These are phyloP conservation scores for Cyanoderma ruficeps DNA, from an alignment of 2,113 vertebrate species.

Conservation along the genomic window DNA sequence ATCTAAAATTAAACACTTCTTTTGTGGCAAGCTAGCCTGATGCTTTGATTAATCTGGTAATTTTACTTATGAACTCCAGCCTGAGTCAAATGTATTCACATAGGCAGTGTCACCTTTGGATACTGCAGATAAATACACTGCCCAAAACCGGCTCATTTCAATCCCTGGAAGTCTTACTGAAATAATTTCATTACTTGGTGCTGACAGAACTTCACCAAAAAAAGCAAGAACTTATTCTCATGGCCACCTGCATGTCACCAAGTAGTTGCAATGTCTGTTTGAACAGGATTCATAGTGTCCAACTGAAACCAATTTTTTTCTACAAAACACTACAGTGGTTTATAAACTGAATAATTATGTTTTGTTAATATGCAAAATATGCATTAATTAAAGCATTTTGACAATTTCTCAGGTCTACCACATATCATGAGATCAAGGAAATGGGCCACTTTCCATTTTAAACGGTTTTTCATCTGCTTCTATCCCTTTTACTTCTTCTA, in stretches of 20 bases:
- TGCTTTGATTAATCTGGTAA: neutral
- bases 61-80: slow-evolving; percentile 78
- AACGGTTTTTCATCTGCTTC: neutral
- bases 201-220: slow-evolving; percentile 71
- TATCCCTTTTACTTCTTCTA: neutral
- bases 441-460: neutral
- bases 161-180: slow-evolving; percentile 74
- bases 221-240: neutral
- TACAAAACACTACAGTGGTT: neutral
- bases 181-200: slow-evolving; percentile 79
- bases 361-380: neutral
- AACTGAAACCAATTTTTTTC: neutral
- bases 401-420: neutral
- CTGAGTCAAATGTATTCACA: slow-evolving; percentile 78
- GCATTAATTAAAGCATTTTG: neutral
- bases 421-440: neutral
- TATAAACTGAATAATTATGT: neutral
- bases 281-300: neutral
- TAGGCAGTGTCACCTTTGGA: slow-evolving; percentile 74
- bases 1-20: neutral
- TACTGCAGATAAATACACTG: slow-evolving; percentile 74
- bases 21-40: neutral
- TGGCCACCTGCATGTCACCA: neutral
- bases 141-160: slow-evolving; percentile 78
- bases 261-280: neutral